Conservation (phyloP, 2,888 invertebrate species). For the Calameuta filiformis region DNA sequence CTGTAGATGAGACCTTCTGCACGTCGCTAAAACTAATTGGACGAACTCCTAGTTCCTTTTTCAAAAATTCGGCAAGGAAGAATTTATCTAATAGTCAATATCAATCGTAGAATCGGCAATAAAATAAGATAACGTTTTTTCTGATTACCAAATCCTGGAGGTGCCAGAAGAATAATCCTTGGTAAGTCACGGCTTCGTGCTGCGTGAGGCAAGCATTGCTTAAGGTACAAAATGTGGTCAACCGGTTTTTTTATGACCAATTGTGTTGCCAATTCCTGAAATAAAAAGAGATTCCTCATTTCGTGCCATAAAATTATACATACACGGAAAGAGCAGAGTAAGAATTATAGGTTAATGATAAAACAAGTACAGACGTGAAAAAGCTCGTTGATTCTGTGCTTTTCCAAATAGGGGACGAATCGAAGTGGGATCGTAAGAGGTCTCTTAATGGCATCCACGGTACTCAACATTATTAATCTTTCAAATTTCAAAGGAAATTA, state of each 20-base stretch:
- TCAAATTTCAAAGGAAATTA: neutral
- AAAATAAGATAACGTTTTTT: neutral
- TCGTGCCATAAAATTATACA: neutral
- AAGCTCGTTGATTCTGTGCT: constrained; percentile 73
- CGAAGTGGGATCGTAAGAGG: constrained; percentile 53
- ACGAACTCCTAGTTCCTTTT: constrained; percentile 33
- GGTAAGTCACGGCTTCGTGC: constrained; percentile 67
- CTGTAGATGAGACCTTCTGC: constrained; percentile 11
- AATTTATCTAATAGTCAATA: constrained; percentile 33
- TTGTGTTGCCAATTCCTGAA: constrained; percentile 72
- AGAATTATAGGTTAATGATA: neutral
- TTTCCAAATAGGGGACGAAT: constrained; percentile 75
- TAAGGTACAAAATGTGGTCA: constrained; percentile 74
- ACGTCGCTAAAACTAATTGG: constrained; percentile 20
- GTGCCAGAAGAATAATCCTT: constrained; percentile 70
- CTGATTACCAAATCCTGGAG: constrained; percentile 62
- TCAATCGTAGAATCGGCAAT: neutral
- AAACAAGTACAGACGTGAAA: constrained; percentile 68
- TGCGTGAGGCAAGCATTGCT: constrained; percentile 69
- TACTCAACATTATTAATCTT: constrained; percentile 27
- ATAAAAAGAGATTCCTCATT: constrained; percentile 10
- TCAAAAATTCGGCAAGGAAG: constrained; percentile 38
- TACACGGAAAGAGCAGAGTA: neutral
- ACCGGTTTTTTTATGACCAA: constrained; percentile 71
- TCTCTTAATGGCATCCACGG: constrained; percentile 31